phyloP scores from a whole-genome alignment of 64 coral and sea anemone species.

The Anthopleura sola region DNA sequence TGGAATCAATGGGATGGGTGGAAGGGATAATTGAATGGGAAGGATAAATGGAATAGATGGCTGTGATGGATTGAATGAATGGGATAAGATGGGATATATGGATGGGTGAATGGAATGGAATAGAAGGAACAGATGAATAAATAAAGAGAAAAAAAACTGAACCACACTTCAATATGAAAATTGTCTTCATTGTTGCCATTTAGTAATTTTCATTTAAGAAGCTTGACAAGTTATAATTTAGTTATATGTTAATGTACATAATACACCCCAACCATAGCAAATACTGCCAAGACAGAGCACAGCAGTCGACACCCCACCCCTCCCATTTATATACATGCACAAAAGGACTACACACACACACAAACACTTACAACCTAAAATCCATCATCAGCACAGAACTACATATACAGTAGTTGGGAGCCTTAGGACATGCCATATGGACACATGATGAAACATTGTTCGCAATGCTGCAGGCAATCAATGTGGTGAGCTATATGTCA shows the following conservation, averaged over 20 bases:
- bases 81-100: no score
- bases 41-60: no score
- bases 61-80: no score
- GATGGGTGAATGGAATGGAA: neutral
- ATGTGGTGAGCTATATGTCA: no score
- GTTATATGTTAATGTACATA: neutral
- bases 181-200: constrained; percentile 18
- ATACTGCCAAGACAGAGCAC: constrained; percentile 2
- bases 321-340: neutral
- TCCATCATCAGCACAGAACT: neutral
- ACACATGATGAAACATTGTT: no score
- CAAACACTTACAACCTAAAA: neutral
- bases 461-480: no score
- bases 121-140: no score
- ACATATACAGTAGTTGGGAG: neutral
- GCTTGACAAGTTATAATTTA: constrained; percentile 9
- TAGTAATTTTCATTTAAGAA: constrained; percentile 6
- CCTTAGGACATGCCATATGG: no score
- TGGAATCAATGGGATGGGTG: no score
- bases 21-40: no score
- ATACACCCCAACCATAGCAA: constrained; percentile 9
- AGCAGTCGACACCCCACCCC: neutral
- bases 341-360: neutral
- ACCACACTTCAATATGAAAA: neutral
- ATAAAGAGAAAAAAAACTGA: neutral